Conservation (phyloP, 2,888 invertebrate genomes). For the Erebia ligea region DNA sequence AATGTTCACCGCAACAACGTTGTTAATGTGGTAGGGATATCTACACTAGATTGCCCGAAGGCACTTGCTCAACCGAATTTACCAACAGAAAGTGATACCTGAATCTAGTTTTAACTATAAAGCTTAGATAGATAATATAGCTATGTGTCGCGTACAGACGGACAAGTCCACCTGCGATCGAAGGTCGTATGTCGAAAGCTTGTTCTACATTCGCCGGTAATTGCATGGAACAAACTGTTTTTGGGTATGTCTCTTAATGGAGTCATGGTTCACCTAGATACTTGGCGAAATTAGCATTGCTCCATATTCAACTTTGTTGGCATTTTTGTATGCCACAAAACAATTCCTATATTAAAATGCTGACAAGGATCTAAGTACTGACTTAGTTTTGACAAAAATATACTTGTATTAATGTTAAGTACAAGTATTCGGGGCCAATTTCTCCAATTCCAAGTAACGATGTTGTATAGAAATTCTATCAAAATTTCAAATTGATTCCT, state of each 20-base stretch:
- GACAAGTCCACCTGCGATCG: conserved; percentile 42
- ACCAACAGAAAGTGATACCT: conserved; percentile 19
- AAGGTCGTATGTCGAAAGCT: conserved; percentile 44
- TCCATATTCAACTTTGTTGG: conserved; percentile 14
- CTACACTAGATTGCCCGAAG: conserved; percentile 10
- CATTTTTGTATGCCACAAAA: background rate
- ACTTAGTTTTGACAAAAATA: no score
- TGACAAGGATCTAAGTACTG: no score
- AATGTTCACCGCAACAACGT: background rate
- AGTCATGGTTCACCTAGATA: conserved; percentile 31
- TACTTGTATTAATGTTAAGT: no score
- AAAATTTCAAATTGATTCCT: no score
- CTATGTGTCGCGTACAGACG: conserved; percentile 19
- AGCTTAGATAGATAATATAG: conserved; percentile 12
- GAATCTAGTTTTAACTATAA: conserved; percentile 23
- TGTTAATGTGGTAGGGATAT: background rate
- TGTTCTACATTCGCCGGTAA: conserved; percentile 43
- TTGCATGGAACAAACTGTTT: conserved; percentile 44
- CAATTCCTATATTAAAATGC: background rate
- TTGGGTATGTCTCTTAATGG: conserved; percentile 42
- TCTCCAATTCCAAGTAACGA: no score
- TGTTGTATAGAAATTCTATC: no score
- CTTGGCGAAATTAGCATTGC: conserved; percentile 19
- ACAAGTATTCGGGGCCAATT: no score
- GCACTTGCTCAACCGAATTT: conserved; percentile 20